phyloP scores from a whole-genome alignment of 2,797 vertebrate genomes.

The Spinibarbus caldwelli region DNA sequence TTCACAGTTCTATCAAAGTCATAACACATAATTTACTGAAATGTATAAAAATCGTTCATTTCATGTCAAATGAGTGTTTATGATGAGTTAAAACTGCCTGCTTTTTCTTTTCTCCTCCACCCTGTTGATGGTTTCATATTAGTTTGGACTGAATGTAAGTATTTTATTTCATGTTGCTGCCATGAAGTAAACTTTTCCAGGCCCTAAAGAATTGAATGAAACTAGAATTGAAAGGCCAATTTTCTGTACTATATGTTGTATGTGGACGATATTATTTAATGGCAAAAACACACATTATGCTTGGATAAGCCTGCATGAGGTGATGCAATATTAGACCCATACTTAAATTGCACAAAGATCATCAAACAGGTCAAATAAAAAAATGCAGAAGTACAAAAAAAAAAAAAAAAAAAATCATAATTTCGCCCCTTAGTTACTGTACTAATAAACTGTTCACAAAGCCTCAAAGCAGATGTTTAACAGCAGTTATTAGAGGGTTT shows the following conservation, averaged over 20 bases:
- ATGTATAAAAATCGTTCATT: neutral
- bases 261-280: slow-evolving; percentile 1
- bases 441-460: neutral
- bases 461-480: neutral
- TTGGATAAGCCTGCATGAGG: neutral
- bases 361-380: neutral
- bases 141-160: slow-evolving; percentile 6
- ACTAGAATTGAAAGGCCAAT: neutral
- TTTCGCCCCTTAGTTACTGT: slow-evolving; percentile 1
- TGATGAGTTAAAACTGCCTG: slow-evolving; percentile 6
- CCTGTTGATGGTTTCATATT: neutral
- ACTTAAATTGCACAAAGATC: neutral
- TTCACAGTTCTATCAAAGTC: slow-evolving; percentile 10
- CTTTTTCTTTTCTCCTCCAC: neutral
- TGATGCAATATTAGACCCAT: neutral
- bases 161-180: neutral
- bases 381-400: neutral
- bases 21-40: neutral
- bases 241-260: neutral
- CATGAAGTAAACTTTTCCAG: too few relatives aligned
- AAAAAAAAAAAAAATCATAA: neutral
- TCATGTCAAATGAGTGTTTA: neutral
- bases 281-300: neutral
- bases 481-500: slow-evolving; percentile 3
- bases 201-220: neutral